phyloP scores from a whole-genome alignment of 2,888 invertebrate species.

The Lordiphosa andalusiaca region DNA sequence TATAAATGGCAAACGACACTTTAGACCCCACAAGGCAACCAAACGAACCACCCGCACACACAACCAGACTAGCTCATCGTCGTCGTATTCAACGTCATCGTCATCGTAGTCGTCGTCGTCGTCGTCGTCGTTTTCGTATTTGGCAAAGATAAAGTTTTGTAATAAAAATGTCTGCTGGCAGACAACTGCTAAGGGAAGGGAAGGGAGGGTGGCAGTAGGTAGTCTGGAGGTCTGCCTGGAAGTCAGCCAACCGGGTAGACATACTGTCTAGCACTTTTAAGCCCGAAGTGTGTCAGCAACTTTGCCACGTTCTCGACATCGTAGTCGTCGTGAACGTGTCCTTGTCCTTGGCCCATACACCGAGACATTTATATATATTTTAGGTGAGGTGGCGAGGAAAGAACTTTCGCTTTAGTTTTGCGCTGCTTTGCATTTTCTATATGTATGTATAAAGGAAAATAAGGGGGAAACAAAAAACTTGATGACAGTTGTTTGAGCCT shows the following conservation, averaged over 20 bases:
- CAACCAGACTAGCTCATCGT: conserved; percentile 33
- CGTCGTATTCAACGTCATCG: conserved; percentile 15
- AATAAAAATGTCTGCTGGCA: conserved; percentile 73
- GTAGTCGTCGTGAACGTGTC: conserved; percentile 59
- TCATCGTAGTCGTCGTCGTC: conserved; percentile 28
- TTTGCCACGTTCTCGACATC: conserved; percentile 64
- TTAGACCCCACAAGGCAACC: conserved; percentile 28
- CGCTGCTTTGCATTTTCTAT: conserved; percentile 54
- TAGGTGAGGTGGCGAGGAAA: conserved; percentile 8
- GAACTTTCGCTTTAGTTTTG: conserved; percentile 70
- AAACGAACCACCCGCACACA: conserved; percentile 13
- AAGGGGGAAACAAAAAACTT: conserved; percentile 24
- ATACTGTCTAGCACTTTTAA: conserved; percentile 67
- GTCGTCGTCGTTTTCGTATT: conserved; percentile 57
- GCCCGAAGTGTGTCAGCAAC: conserved; percentile 74
- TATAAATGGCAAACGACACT: conserved; percentile 67
- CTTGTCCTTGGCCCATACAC: conserved; percentile 70
- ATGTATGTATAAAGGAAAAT: conserved; percentile 22
- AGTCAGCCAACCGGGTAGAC: conserved; percentile 49
- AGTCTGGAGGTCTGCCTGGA: conserved; percentile 19
- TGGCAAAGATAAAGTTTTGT: conserved; percentile 76
- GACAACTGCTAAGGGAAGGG: conserved; percentile 41
- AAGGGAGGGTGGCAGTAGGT: conserved; percentile 3
- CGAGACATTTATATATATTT: conserved; percentile 40
- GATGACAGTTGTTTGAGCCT: conserved; percentile 38